Evolutionary conservation across 2,888 invertebrate genomes (phyloP).

Genomic region (Antheraea assamensis): DNA sequence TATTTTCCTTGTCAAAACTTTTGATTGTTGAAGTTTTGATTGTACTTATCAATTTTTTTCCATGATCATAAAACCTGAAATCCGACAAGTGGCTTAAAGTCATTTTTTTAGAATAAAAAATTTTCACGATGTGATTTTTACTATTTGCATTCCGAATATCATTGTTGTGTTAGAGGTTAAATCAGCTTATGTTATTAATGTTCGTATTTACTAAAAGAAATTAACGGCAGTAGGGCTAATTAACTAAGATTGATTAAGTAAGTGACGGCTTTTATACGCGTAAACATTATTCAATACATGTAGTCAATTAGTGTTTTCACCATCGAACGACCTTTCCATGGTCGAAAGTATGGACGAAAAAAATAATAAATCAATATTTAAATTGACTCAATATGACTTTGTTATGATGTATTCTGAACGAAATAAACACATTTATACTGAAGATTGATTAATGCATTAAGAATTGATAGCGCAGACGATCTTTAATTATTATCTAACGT

Average conservation of each 20-base stretch:
- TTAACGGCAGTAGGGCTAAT: too few species aligned
- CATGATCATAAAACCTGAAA: neutral
- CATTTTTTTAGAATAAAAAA: neutral
- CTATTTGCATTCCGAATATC: neutral
- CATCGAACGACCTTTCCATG: too few species aligned
- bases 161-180: too few species aligned
- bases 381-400: neutral
- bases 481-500: conserved; percentile 27
- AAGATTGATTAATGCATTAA: conserved; percentile 21
- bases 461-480: conserved; percentile 21
- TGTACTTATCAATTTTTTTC: too few species aligned
- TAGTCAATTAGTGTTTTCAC: too few species aligned
- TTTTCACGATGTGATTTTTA: neutral
- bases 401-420: neutral
- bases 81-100: neutral
- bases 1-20: neutral
- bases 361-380: neutral
- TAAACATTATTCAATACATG: too few species aligned
- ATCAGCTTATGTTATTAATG: neutral
- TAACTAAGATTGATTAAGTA: too few species aligned
- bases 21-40: neutral
- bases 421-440: neutral
- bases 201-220: too few species aligned
- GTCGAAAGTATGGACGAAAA: too few species aligned
- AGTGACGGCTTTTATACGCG: too few species aligned